Percentiles rank a stretch among this genome's conserved stretches.
These are phyloP conservation scores for Sander lucioperca DNA, from an alignment of 2,113 vertebrate species.

Conservation along the genomic window DNA sequence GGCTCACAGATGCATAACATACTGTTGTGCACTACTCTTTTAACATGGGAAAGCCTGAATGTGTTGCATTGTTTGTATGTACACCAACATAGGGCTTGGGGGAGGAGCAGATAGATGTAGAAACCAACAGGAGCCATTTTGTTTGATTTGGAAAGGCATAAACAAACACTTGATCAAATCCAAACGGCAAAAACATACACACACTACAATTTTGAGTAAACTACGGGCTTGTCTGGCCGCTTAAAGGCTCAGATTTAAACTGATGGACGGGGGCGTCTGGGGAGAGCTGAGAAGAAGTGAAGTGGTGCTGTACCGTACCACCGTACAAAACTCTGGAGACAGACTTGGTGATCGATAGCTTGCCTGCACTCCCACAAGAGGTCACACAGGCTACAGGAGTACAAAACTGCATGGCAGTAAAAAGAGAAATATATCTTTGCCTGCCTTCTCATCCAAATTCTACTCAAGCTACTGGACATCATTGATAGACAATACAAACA, in stretches of 20 bases:
- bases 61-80: conserved; percentile 21
- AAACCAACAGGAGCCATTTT: conserved; percentile 59
- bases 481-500: not conserved
- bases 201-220: not conserved
- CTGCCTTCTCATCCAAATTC: conserved; percentile 17
- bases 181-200: not conserved
- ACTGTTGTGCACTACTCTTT: not conserved
- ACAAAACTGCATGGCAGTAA: conserved; percentile 18
- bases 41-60: not conserved
- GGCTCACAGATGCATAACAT: not conserved
- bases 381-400: conserved; percentile 31
- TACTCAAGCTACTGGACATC: not conserved
- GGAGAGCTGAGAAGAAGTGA: conserved; percentile 35
- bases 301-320: conserved; percentile 29
- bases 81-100: conserved; percentile 4
- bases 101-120: conserved; percentile 36
- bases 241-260: conserved; percentile 32
- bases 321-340: conserved; percentile 39
- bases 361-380: conserved; percentile 54
- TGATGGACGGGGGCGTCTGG: not conserved
- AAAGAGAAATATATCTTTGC: not conserved
- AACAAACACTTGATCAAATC: conserved; percentile 3
- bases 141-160: conserved; percentile 62
- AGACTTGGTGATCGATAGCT: conserved; percentile 60
- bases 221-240: not conserved